Conservation (phyloP, 2,797 vertebrate genomes). For the Aselliscus stoliczkanus region DNA sequence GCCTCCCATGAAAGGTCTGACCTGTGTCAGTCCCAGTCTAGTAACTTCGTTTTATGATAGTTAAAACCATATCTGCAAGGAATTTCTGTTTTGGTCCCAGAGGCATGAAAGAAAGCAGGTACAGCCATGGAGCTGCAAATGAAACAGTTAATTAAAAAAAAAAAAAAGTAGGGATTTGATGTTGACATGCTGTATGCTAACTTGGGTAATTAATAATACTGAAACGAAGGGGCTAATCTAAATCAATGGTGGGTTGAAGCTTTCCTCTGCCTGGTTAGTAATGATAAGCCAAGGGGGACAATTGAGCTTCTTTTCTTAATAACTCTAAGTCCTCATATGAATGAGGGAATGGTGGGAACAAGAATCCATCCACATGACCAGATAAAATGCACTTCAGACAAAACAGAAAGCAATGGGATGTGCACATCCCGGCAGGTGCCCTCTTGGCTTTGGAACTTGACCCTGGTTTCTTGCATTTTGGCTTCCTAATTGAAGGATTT, state of each 20-base stretch:
- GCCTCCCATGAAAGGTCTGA: conserved; percentile 40
- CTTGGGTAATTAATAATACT: conserved; percentile 78
- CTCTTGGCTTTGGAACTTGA: neutral
- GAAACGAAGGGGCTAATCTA: conserved; percentile 71
- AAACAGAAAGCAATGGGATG: neutral
- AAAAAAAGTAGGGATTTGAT: conserved; percentile 56
- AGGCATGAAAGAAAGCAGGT: conserved; percentile 1
- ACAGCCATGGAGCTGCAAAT: conserved; percentile 20
- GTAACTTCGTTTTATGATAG: conserved; percentile 42
- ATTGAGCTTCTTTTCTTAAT: conserved; percentile 56
- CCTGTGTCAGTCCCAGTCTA: conserved; percentile 38
- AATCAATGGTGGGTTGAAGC: conserved; percentile 62
- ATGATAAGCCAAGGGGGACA: conserved; percentile 66
- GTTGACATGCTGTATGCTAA: conserved; percentile 56
- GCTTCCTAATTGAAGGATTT: neutral
- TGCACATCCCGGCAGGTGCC: neutral
- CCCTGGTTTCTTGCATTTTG: neutral
- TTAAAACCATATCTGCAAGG: neutral
- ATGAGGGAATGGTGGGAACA: conserved; percentile 3
- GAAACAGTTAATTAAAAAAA: conserved; percentile 70
- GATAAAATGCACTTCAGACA: neutral
- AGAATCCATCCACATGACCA: neutral
- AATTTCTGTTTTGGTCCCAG: conserved; percentile 21
- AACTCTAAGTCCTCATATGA: conserved; percentile 43
- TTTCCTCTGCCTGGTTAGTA: conserved; percentile 69